Evolutionary conservation across 2,797 vertebrate genomes (phyloP).

Genomic region (Malurus splendens): DNA sequence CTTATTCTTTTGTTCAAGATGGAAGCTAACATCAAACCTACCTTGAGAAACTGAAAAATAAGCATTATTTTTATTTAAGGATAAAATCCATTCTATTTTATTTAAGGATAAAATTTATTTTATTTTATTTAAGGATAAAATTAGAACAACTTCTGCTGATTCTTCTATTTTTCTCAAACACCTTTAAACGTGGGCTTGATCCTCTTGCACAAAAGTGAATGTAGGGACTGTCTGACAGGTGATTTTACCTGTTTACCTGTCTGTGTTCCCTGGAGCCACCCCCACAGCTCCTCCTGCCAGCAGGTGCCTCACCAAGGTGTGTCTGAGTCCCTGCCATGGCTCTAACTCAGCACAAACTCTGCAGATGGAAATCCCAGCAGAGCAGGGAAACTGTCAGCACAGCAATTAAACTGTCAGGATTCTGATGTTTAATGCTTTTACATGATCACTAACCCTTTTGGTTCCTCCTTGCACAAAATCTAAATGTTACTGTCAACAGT

Average conservation of each 20-base stretch:
- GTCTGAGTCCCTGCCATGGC: background rate
- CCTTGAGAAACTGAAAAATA: background rate
- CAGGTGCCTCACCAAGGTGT: conserved; percentile 25
- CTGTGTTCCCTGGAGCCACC: background rate
- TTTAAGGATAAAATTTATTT: background rate
- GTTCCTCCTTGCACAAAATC: background rate
- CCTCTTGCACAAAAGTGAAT: background rate
- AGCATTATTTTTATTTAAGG: background rate
- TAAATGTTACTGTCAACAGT: background rate
- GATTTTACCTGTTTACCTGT: background rate
- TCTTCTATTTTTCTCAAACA: background rate
- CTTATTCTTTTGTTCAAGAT: background rate
- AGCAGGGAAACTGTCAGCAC: conserved; percentile 15
- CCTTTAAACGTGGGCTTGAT: background rate
- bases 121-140: background rate
- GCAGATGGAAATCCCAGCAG: background rate
- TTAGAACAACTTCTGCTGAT: background rate
- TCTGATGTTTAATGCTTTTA: background rate
- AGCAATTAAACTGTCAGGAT: conserved; percentile 35
- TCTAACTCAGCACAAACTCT: background rate
- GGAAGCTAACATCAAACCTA: background rate
- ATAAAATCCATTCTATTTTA: background rate
- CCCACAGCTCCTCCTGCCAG: background rate
- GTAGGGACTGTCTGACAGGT: background rate
- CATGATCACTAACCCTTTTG: conserved; percentile 1